Conservation (phyloP, 2,888 invertebrate genomes). For the Latrodectus elegans region DNA sequence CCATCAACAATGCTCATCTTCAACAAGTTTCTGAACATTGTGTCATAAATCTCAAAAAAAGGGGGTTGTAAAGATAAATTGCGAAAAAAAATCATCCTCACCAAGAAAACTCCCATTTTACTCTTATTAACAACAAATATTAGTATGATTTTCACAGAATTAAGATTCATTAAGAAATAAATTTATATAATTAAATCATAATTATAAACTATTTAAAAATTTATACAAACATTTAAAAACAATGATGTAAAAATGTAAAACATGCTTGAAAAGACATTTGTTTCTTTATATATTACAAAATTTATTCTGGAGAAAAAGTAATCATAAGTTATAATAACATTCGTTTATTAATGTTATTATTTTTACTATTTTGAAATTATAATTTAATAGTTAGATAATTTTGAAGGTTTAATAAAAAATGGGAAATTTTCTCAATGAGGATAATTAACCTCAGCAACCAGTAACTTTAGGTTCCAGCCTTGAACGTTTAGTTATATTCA, state of each 20-base stretch:
- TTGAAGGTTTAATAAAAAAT: background rate
- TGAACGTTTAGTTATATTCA: conserved; percentile 92
- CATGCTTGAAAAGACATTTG: too few species aligned
- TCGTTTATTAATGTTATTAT: background rate
- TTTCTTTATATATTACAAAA: background rate
- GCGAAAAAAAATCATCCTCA: background rate
- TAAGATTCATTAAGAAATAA: too few species aligned
- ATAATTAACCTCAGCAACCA: conserved; percentile 92
- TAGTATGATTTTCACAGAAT: too few species aligned
- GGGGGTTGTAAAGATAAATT: too few species aligned
- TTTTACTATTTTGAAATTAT: too few species aligned
- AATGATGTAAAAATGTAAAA: too few species aligned
- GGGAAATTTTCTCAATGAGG: conserved; percentile 33
- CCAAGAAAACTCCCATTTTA: conserved; percentile 4
- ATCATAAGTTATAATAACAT: background rate
- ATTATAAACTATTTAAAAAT: too few species aligned
- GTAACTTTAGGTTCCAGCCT: conserved; percentile 91
- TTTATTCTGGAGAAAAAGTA: background rate
- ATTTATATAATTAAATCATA: too few species aligned
- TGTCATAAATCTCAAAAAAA: conserved; percentile 34
- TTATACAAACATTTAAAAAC: too few species aligned
- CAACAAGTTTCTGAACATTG: conserved; percentile 39
- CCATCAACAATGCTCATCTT: conserved; percentile 50
- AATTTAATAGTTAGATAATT: too few species aligned
- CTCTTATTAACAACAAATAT: too few species aligned